Conservation (phyloP, 2,888 invertebrate genomes). For the Athripsodes cinereus region DNA sequence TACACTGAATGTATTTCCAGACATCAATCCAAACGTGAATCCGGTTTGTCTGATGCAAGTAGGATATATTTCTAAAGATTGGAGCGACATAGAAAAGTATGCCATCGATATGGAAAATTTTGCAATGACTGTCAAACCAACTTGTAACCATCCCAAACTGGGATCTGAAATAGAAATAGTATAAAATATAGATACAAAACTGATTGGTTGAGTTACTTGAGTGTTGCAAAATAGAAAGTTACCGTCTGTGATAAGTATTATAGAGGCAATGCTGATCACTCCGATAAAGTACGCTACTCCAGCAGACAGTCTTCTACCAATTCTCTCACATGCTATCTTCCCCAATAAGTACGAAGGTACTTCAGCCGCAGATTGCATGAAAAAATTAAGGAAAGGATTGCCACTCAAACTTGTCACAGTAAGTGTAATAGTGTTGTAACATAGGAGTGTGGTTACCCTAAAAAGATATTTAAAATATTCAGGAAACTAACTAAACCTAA, state of each 20-base stretch:
- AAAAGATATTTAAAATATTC: no score
- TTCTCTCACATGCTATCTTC: conserved; percentile 43
- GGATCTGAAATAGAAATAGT: conserved; percentile 30
- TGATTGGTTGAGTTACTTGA: no score
- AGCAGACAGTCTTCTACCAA: conserved; percentile 49
- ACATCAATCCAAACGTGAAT: conserved; percentile 44
- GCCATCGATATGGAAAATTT: conserved; percentile 46
- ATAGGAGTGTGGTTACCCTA: conserved; percentile 42
- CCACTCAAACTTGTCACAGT: conserved; percentile 47
- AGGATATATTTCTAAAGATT: conserved; percentile 54
- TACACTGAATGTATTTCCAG: conserved; percentile 44
- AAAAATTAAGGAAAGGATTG: conserved; percentile 54
- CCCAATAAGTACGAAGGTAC: conserved; percentile 51
- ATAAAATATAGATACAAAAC: neutral
- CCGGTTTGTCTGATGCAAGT: conserved; percentile 55
- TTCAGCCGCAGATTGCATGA: conserved; percentile 51
- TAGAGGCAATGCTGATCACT: conserved; percentile 38
- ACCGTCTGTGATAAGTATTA: conserved; percentile 39
- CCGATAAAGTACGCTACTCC: conserved; percentile 40
- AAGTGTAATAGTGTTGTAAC: conserved; percentile 43
- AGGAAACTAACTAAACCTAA: no score
- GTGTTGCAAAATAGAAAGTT: conserved; percentile 7
- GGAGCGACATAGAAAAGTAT: conserved; percentile 48
- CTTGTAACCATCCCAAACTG: conserved; percentile 31
- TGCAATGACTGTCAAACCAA: conserved; percentile 37